Percentiles rank a stretch among this genome's conserved stretches.
phyloP scores from a whole-genome alignment of 2,888 invertebrate species.

The Hirtodrosophila confusa region DNA sequence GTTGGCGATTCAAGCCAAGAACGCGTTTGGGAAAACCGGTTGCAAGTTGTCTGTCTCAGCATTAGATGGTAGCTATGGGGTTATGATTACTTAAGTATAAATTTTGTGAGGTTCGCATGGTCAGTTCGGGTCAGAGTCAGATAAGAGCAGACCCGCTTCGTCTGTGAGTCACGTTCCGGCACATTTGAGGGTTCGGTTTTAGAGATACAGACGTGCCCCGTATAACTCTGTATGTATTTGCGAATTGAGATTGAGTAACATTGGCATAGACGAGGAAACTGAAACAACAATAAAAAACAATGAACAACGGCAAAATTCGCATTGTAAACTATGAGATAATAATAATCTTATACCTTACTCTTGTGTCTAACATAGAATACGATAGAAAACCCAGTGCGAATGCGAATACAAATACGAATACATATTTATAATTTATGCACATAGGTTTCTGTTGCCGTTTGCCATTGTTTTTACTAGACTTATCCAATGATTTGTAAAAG shows the following conservation, averaged over 20 bases:
- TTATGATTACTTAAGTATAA: constrained; percentile 26
- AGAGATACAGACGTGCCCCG: constrained; percentile 21
- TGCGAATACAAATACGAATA: neutral
- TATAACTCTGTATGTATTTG: neutral
- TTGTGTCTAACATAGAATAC: constrained; percentile 3
- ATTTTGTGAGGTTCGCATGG: constrained; percentile 19
- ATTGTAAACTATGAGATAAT: constrained; percentile 30
- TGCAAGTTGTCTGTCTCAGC: constrained; percentile 23
- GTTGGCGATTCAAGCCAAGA: constrained; percentile 42
- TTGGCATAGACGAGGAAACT: constrained; percentile 10
- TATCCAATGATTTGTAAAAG: constrained; percentile 1
- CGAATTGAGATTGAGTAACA: constrained; percentile 25
- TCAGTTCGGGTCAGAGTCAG: constrained; percentile 17
- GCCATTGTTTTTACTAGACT: constrained; percentile 2
- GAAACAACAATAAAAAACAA: constrained; percentile 6
- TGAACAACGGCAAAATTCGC: constrained; percentile 18
- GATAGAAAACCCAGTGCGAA: neutral
- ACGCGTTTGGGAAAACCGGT: constrained; percentile 61
- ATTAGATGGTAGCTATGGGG: constrained; percentile 50
- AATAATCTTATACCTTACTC: constrained; percentile 9
- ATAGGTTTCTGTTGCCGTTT: constrained; percentile 2
- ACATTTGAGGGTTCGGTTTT: constrained; percentile 19
- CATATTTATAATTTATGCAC: constrained; percentile 9
- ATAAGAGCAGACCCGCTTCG: constrained; percentile 5
- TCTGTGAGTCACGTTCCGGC: constrained; percentile 41